Evolutionary conservation across 1,140 invertebrate genomes (phyloP).

Genomic region (Chironomus striatipennis): DNA sequence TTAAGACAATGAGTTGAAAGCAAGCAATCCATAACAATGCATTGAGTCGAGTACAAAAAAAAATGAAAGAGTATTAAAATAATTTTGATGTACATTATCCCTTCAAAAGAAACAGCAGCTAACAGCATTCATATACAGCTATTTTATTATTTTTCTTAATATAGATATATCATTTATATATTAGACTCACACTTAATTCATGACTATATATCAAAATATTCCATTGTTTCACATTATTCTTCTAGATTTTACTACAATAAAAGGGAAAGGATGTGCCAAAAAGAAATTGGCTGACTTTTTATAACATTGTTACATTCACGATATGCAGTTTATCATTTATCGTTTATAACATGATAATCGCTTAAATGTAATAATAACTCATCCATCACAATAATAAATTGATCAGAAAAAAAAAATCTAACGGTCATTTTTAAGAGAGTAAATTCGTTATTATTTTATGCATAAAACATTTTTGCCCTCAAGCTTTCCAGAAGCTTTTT

Average conservation of each 20-base stretch:
- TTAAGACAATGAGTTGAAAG: too few relatives aligned
- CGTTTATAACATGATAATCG: background rate
- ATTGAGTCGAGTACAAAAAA: too few relatives aligned
- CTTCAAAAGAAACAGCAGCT: too few relatives aligned
- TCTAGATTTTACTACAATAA: constrained; percentile 10
- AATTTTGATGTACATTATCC: too few relatives aligned
- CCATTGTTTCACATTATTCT: constrained; percentile 11
- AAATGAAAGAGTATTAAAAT: too few relatives aligned
- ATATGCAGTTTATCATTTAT: background rate
- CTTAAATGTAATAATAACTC: background rate
- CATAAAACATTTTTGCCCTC: background rate
- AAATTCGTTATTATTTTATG: background rate
- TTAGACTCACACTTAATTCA: too few relatives aligned
- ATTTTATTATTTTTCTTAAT: too few relatives aligned
- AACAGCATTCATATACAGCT: too few relatives aligned
- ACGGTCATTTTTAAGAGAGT: background rate
- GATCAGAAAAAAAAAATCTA: background rate
- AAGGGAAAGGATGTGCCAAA: constrained; percentile 16
- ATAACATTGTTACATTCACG: constrained; percentile 8
- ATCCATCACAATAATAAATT: background rate
- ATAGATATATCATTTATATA: too few relatives aligned
- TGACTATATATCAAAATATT: background rate
- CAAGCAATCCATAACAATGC: too few relatives aligned
- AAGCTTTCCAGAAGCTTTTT: background rate
- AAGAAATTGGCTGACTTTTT: constrained; percentile 18